Percentiles rank a stretch among this genome's conserved stretches.
phyloP scores from a whole-genome alignment of 1,140 invertebrate genomes.

The Oncopeltus fasciatus region DNA sequence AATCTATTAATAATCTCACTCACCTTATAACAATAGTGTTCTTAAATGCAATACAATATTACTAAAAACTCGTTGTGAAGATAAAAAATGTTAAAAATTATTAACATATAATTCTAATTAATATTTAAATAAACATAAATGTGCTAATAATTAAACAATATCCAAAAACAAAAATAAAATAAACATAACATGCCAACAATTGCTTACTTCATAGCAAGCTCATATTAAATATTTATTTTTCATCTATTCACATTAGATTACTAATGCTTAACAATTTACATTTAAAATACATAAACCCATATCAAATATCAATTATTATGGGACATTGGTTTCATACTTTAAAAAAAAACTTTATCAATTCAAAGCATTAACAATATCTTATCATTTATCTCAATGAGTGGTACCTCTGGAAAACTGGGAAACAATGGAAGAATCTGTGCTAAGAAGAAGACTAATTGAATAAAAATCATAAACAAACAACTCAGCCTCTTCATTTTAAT shows the following conservation, averaged over 20 bases:
- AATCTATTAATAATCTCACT: no score
- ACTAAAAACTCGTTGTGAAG: no score
- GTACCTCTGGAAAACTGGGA: constrained; percentile 1
- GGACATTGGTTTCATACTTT: neutral
- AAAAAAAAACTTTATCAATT: neutral
- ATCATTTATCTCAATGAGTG: neutral
- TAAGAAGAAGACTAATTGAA: constrained; percentile 8
- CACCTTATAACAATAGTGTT: no score
- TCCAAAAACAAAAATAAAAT: no score
- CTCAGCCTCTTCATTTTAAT: neutral
- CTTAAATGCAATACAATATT: no score
- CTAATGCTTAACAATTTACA: neutral
- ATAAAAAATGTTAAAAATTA: no score
- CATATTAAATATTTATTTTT: no score
- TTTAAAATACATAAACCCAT: neutral
- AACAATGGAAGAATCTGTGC: constrained; percentile 7
- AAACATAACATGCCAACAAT: no score
- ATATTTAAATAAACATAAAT: no score
- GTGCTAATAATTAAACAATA: no score
- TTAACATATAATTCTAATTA: no score
- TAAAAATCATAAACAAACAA: neutral
- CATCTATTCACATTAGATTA: neutral
- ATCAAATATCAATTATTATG: neutral
- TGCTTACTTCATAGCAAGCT: no score
- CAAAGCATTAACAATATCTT: neutral